Conservation (phyloP, 2,888 invertebrate species). For the Heteromurus nitidus region DNA sequence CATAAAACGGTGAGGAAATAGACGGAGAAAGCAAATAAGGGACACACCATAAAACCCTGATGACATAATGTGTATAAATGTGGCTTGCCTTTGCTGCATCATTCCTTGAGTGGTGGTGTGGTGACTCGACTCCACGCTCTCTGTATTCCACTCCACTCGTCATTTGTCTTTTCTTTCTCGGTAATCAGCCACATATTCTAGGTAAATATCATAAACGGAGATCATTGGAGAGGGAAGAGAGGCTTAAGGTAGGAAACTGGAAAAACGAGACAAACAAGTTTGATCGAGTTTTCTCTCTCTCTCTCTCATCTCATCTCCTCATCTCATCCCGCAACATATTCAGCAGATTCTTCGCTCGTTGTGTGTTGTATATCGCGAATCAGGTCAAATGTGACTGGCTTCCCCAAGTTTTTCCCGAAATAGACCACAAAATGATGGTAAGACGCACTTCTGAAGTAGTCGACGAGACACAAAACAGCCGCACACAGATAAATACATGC, state of each 20-base stretch:
- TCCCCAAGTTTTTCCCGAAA: not conserved
- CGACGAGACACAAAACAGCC: too few relatives aligned
- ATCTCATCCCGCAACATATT: too few relatives aligned
- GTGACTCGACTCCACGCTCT: too few relatives aligned
- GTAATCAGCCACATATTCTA: not conserved
- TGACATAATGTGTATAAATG: too few relatives aligned
- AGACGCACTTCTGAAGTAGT: too few relatives aligned
- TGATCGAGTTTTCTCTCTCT: not conserved
- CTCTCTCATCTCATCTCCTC: too few relatives aligned
- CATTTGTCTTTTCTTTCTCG: conserved; percentile 7
- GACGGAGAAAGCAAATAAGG: not conserved
- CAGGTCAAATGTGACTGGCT: conserved; percentile 8
- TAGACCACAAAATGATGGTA: too few relatives aligned
- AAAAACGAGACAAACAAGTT: not conserved
- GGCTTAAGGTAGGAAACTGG: conserved; percentile 2
- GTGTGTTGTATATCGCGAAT: too few relatives aligned
- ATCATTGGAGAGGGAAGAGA: not conserved
- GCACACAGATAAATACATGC: too few relatives aligned
- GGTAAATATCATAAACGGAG: not conserved
- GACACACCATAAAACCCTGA: not conserved
- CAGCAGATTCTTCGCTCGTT: too few relatives aligned
- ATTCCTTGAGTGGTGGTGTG: too few relatives aligned
- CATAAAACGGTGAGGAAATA: conserved; percentile 9
- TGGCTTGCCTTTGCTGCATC: too few relatives aligned
- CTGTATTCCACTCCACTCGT: not conserved